Base-by-base conservation (phyloP, 1,140 invertebrate species). In the Ips nitidus region DNA sequence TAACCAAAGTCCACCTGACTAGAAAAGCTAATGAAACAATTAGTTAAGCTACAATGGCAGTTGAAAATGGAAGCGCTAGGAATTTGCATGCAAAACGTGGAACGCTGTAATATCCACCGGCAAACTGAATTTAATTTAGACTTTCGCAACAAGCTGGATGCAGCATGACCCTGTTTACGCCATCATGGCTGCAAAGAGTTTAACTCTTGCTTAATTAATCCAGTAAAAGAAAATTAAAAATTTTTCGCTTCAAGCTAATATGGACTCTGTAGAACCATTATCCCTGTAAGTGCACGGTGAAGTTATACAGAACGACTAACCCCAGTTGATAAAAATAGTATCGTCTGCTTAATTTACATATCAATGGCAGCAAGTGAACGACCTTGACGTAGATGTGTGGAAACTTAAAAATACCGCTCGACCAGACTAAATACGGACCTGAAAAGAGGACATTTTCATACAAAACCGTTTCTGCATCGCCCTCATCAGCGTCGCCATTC, bases 401-500 rank as follows among this genome's bases (percentile, higher is more conserved):
- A 22, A 22, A 22, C 22, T 22, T 22, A 50, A 50, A 50, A 50
- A 50, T 50, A 50, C 22, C 6, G 45, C 45, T 22, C 7, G 22
- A 42, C 22, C 3, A 41, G 22, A 39, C 53, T 56, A 22, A 60
- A 45, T 60, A 41, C 58, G 58, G 40, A 41, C 43, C 58, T 60
- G 58, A 8, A 50, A 41, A n/a, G n/a, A n/a, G 39, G 60, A 22
- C 41, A 55, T 64, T 64, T 61, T 64, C 37, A 41, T 41, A 41
- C 52, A 65, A 65, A 22, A 40, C 63, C 37, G 39, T 38, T 55
- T 64, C 63, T 55, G 41, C 52, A 56, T 39, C 43, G 52, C 40
- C 63, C 52, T 65, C 63, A 56, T 65, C 63, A 65, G 50, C 43
- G 38, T 47, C 50, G 38, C 64, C 43, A 67, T 67, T 67, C 56